A percentile compares a stretch with the other conserved stretches of the same genome.
phyloP scores from a whole-genome alignment of 1,140 invertebrate genomes.

The Steinernema khuongi region DNA sequence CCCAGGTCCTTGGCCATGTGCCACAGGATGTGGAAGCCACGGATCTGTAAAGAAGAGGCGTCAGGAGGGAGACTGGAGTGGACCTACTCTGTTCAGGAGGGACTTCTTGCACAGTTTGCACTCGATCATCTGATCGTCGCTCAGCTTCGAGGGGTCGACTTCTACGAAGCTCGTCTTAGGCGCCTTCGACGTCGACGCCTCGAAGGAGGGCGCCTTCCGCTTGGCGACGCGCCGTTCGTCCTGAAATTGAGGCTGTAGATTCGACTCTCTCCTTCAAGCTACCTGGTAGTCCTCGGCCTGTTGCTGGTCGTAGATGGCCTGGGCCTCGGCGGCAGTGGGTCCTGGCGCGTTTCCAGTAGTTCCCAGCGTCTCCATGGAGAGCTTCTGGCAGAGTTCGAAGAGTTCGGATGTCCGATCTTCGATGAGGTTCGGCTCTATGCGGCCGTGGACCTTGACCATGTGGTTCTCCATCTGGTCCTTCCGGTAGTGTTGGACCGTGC shows the following conservation, averaged over 20 bases:
- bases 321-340: slow-evolving; percentile 14
- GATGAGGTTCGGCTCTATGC: neutral
- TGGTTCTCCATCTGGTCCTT: slow-evolving; percentile 18
- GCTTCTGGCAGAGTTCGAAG: neutral
- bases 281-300: too few relatives aligned
- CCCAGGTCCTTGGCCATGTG: slow-evolving; percentile 4
- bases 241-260: too few relatives aligned
- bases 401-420: neutral
- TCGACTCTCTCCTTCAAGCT: too few relatives aligned
- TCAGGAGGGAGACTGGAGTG: too few relatives aligned
- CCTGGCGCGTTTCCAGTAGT: slow-evolving; percentile 4
- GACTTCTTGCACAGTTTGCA: slow-evolving; percentile 15
- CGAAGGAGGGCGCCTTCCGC: neutral
- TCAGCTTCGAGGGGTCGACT: neutral
- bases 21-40: neutral
- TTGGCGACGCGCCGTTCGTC: neutral
- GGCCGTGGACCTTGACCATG: slow-evolving; percentile 18
- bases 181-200: neutral
- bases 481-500: neutral
- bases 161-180: neutral
- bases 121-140: slow-evolving; percentile 12
- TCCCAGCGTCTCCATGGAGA: slow-evolving; percentile 3
- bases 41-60: too few relatives aligned
- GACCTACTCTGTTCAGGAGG: neutral
- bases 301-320: neutral